Evolutionary conservation across 2,888 invertebrate species (phyloP), one percentile per base, ranked within the genome.

Genomic region (Sussaba pulchella): DNA sequence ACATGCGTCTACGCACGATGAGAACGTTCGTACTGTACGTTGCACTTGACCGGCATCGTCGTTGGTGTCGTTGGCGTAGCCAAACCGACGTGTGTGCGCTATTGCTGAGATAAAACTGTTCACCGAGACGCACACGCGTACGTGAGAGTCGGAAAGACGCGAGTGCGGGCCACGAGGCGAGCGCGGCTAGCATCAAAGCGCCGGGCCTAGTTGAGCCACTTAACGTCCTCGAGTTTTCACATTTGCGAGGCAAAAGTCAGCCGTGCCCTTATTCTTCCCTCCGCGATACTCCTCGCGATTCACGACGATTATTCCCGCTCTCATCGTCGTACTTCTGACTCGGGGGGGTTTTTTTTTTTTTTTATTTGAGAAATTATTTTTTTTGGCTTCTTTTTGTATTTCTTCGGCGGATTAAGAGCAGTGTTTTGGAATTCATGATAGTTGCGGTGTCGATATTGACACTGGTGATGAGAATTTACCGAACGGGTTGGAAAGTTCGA

Each of bases 221-320:
- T 92, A 91, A 91, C 88, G 89, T 89, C 88, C 88, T 82, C 87
- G 89, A 91, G 91, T 92, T 92, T 92, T 90, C 92, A 88, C 91
- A 92, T 92, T 92, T 91, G 91, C 90, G 90, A 90, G 90, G 91
- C 91, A 91, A 91, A 91, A 90, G 90, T 87, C 86, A 86, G 86
- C 80, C 81, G 78, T 84, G 81, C 80, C 81, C 78, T 75, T 74
- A 12, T 74, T 79, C 39, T 69, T 69, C 81, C 74, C 77, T 63
- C 52, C 75, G 66, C 10, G 36, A 17, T 50, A 43, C 59, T 72
- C 31, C 2, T 31, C 31, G 31, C 31, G 6, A 21, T 61, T 21
- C 61, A 39, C 19, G 39, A 39, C 41, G 61, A 61, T 61, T 12
- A 61, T 61, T 61, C 61, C 61, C 31, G 14, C 36, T 31, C 57